These are phyloP conservation scores for Cartodere bifasciata DNA, from an alignment of 2,888 invertebrate species.

Conservation along the genomic window DNA sequence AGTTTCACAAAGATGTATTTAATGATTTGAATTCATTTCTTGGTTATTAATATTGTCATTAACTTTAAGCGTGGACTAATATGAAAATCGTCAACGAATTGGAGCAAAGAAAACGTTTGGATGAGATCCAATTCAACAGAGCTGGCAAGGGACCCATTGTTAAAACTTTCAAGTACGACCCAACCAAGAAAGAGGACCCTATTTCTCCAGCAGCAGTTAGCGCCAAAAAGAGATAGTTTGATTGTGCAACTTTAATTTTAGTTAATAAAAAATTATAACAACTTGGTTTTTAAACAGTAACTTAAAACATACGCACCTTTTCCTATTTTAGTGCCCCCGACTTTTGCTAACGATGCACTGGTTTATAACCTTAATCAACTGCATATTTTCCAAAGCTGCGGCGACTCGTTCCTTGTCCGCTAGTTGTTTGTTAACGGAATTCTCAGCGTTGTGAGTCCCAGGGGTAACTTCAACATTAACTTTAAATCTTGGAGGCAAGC, in stretches of 20 bases:
- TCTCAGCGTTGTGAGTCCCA: conserved; percentile 84
- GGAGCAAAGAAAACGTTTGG: conserved; percentile 60
- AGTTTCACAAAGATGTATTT: conserved; percentile 26
- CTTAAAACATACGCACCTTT: background rate
- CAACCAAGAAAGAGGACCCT: conserved; percentile 42
- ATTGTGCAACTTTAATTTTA: background rate
- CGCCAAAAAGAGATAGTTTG: conserved; percentile 42
- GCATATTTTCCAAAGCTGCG: conserved; percentile 89
- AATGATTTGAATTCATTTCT: conserved; percentile 5
- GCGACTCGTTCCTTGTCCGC: conserved; percentile 97
- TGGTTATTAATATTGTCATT: conserved; percentile 6
- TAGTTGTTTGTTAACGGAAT: conserved; percentile 92
- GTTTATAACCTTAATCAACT: conserved; percentile 86
- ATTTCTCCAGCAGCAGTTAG: conserved; percentile 33
- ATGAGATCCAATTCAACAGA: conserved; percentile 65
- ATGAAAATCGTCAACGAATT: conserved; percentile 66
- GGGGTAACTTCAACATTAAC: conserved; percentile 81
- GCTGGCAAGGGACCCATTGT: conserved; percentile 78
- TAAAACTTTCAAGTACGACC: conserved; percentile 81
- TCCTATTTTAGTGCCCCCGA: conserved; percentile 14
- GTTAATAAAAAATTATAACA: conserved; percentile 1
- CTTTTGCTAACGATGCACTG: conserved; percentile 54
- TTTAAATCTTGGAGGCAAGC: conserved; percentile 73
- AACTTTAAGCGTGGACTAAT: conserved; percentile 60
- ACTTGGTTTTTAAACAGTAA: conserved; percentile 2